Evolutionary conservation across 2,888 invertebrate genomes (phyloP).

Genomic region (Corbicula japonica): DNA sequence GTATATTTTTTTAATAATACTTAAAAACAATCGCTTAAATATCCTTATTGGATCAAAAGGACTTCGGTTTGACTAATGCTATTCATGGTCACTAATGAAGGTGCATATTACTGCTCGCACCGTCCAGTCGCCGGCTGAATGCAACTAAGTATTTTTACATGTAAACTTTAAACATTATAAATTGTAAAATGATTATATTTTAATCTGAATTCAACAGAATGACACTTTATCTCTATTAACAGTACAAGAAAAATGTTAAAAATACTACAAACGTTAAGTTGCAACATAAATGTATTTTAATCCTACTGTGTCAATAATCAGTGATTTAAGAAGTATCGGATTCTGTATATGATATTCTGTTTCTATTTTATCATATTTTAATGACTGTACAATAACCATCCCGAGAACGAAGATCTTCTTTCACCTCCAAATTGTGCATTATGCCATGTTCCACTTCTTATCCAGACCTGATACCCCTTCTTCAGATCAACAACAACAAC

Average conservation of each 20-base stretch:
- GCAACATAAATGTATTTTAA: neutral
- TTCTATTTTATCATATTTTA: too few species aligned
- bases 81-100: too few species aligned
- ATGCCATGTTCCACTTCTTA: constrained; percentile 39
- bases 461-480: constrained; percentile 38
- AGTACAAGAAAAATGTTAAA: neutral
- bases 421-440: constrained; percentile 29
- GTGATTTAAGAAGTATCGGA: too few species aligned
- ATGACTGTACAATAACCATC: constrained; percentile 11
- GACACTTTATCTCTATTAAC: neutral
- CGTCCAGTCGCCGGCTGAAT: too few species aligned
- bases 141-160: too few species aligned
- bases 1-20: too few species aligned
- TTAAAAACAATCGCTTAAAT: too few species aligned
- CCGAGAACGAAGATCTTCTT: constrained; percentile 34
- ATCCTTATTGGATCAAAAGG: too few species aligned
- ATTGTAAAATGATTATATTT: constrained; percentile 1
- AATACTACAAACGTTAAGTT: neutral
- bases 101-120: too few species aligned
- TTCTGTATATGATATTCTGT: too few species aligned
- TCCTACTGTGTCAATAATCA: neutral
- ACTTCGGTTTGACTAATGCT: too few species aligned
- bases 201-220: neutral
- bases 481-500: constrained; percentile 19
- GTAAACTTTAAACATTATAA: too few species aligned